phyloP scores from a whole-genome alignment of 2,113 vertebrate species.

The Vimba vimba region DNA sequence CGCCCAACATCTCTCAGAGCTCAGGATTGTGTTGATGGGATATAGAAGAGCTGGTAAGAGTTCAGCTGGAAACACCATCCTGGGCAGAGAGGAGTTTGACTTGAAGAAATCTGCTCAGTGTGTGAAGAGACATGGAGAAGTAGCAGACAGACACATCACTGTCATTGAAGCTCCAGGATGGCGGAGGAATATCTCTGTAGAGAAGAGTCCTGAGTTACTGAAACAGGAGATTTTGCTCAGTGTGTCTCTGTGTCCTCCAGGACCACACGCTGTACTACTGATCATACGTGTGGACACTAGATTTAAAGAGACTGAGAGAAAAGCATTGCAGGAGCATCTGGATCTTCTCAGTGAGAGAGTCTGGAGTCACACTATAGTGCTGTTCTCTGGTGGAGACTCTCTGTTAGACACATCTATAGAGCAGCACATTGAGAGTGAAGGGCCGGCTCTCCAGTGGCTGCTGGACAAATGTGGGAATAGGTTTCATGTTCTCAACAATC shows the following conservation, averaged over 20 bases:
- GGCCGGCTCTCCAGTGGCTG: neutral
- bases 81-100: constrained; percentile 9
- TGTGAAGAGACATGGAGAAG: constrained; percentile 12
- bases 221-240: neutral
- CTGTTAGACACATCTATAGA: constrained; percentile 9
- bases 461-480: constrained; percentile 3
- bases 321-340: neutral
- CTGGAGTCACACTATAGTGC: constrained; percentile 8
- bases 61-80: constrained; percentile 18
- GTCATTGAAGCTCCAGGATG: constrained; percentile 6
- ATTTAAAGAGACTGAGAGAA: neutral
- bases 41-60: neutral
- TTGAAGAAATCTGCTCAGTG: neutral
- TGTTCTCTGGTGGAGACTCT: neutral
- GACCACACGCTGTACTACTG: neutral
- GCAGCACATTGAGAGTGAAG: neutral
- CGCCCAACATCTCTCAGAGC: neutral
- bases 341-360: neutral
- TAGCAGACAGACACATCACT: constrained; percentile 19
- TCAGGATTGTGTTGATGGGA: constrained; percentile 22
- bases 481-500: too few relatives aligned
- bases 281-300: neutral
- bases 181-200: fast-evolving
- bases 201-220: neutral
- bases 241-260: neutral